Conservation (phyloP, 2,888 invertebrate species). For the Andrena bicolor region DNA sequence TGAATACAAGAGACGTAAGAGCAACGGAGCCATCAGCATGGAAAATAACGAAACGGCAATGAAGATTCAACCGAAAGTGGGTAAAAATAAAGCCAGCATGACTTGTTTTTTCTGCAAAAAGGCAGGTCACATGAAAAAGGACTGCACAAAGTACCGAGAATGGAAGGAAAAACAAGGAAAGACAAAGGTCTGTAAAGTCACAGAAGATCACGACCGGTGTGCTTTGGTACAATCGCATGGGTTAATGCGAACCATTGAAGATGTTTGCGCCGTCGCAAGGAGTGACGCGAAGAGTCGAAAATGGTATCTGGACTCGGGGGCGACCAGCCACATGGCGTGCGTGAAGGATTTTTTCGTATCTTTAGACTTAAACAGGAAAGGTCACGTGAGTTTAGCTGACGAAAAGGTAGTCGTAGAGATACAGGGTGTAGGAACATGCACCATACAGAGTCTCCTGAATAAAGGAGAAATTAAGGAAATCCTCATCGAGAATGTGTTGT, state of each 20-base stretch:
- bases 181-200: neutral
- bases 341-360: too few species aligned
- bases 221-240: too few species aligned
- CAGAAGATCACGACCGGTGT: neutral
- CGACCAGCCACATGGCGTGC: too few species aligned
- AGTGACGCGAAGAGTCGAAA: neutral
- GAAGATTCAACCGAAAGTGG: neutral
- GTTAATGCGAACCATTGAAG: neutral
- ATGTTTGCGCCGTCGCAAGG: neutral
- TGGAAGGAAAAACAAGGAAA: neutral
- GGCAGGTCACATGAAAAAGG: neutral
- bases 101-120: constrained; percentile 8
- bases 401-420: neutral
- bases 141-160: neutral
- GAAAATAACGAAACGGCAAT: neutral
- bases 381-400: too few species aligned
- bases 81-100: neutral
- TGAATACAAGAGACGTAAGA: constrained; percentile 4
- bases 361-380: too few species aligned
- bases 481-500: constrained; percentile 50
- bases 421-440: neutral
- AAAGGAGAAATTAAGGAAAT: neutral
- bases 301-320: too few species aligned
- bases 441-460: neutral
- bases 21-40: neutral